phyloP scores from a whole-genome alignment of 2,113 vertebrate species.

The Rhabdornis inornatus region DNA sequence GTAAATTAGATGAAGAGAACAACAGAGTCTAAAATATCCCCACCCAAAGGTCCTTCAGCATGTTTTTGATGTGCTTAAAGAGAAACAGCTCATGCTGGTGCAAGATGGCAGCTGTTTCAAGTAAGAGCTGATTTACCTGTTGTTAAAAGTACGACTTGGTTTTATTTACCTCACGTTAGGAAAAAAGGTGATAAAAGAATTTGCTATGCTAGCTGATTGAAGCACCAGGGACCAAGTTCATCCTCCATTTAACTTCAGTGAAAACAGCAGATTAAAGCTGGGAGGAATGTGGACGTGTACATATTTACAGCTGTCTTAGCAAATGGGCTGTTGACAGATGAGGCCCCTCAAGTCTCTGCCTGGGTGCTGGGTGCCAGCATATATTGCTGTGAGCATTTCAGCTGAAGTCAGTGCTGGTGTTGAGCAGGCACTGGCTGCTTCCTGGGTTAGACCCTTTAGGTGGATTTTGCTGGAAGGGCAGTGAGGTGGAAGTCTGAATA shows the following conservation, averaged over 20 bases:
- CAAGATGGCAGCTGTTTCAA: not conserved
- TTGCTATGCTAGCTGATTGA: not conserved
- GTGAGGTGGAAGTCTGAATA: not conserved
- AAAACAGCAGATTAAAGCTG: conserved; percentile 33
- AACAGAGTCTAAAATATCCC: not conserved
- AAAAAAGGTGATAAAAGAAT: not conserved
- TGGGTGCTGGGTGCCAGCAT: not conserved
- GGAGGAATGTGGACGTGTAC: not conserved
- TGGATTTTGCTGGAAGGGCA: not conserved
- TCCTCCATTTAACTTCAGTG: not conserved
- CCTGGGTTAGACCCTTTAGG: not conserved
- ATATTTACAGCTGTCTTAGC: conserved; percentile 46
- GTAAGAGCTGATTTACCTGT: not conserved
- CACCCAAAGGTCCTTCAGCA: not conserved
- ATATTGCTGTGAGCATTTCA: not conserved
- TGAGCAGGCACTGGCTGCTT: not conserved
- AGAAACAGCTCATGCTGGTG: not conserved
- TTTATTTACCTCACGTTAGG: not conserved
- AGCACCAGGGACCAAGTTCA: not conserved
- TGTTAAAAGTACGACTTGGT: not conserved
- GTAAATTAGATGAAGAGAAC: not conserved
- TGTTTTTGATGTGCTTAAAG: not conserved
- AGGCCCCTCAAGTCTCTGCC: not conserved
- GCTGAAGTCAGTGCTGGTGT: not conserved
- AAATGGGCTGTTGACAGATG: conserved; percentile 47